Conservation (phyloP, 2,797 vertebrate genomes). For the Epinephelus awoara region DNA sequence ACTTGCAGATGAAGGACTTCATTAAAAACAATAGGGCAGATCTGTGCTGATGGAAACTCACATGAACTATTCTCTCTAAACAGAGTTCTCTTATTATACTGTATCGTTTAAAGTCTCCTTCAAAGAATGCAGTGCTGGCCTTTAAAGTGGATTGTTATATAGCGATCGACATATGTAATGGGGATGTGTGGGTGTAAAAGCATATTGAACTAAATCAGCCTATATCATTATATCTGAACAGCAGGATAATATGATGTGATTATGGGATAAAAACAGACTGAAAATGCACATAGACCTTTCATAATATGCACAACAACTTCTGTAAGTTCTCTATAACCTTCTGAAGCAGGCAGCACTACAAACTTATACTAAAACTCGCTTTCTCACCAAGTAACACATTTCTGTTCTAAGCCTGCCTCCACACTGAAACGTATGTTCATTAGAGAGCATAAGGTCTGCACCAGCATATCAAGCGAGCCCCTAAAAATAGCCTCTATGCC, state of each 20-base stretch:
- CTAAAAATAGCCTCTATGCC: constrained; percentile 79
- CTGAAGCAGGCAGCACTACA: constrained; percentile 7
- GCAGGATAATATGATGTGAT: neutral
- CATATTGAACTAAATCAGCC: constrained; percentile 12
- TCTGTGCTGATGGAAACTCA: constrained; percentile 40
- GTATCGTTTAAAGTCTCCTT: constrained; percentile 32
- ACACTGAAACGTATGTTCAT: constrained; percentile 66
- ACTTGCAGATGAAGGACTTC: constrained; percentile 56
- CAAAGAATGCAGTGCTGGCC: constrained; percentile 31
- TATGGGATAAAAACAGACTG: neutral
- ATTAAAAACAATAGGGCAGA: constrained; percentile 64
- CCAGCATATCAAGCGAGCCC: constrained; percentile 62
- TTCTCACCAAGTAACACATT: constrained; percentile 39
- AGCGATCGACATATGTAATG: constrained; percentile 22
- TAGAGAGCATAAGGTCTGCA: constrained; percentile 69
- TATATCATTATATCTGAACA: neutral
- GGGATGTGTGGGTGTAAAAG: constrained; percentile 9
- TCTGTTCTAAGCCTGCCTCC: constrained; percentile 25
- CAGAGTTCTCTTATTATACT: constrained; percentile 20
- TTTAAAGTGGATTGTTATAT: constrained; percentile 55
- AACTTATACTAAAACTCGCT: neutral
- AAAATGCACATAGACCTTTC: neutral
- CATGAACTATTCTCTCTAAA: constrained; percentile 63
- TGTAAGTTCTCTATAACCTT: neutral
- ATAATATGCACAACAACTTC: neutral